Conservation (phyloP, 2,888 invertebrate species). For the Carabus problematicus region DNA sequence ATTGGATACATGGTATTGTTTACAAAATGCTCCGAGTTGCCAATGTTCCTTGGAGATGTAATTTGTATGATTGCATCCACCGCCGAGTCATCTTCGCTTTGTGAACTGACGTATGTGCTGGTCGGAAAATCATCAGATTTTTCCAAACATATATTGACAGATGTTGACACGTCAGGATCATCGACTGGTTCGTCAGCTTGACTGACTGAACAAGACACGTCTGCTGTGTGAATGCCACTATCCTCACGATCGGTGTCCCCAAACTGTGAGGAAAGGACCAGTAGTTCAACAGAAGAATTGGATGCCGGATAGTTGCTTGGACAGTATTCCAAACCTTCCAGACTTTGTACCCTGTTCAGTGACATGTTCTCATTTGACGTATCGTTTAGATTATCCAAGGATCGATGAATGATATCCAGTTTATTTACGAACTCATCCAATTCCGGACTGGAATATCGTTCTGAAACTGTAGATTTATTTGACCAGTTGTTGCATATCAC, state of each 20-base stretch:
- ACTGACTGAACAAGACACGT: conserved; percentile 76
- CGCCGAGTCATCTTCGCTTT: conserved; percentile 28
- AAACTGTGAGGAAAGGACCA: conserved; percentile 59
- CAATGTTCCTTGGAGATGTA: conserved; percentile 6
- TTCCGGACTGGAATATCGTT: conserved; percentile 64
- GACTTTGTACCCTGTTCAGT: conserved; percentile 68
- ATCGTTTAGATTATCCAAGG: conserved; percentile 63
- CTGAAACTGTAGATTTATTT: conserved; percentile 48
- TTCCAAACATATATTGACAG: conserved; percentile 48
- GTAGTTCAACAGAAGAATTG: conserved; percentile 66
- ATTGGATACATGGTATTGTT: conserved; percentile 55
- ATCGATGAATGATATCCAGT: conserved; percentile 59
- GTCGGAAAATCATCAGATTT: conserved; percentile 17
- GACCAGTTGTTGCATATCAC: conserved; percentile 43
- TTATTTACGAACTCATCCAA: conserved; percentile 61
- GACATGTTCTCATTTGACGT: conserved; percentile 25
- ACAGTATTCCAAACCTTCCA: conserved; percentile 66
- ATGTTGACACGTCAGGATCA: conserved; percentile 53
- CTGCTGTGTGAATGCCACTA: conserved; percentile 80
- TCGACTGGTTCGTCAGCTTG: conserved; percentile 78
- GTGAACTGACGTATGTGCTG: conserved; percentile 10
- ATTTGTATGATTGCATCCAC: conserved; percentile 8
- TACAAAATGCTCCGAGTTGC: conserved; percentile 58
- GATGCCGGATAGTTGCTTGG: conserved; percentile 62
- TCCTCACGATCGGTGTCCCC: conserved; percentile 77